Conservation (phyloP, 2,797 vertebrate genomes). For the Pterois miles region DNA sequence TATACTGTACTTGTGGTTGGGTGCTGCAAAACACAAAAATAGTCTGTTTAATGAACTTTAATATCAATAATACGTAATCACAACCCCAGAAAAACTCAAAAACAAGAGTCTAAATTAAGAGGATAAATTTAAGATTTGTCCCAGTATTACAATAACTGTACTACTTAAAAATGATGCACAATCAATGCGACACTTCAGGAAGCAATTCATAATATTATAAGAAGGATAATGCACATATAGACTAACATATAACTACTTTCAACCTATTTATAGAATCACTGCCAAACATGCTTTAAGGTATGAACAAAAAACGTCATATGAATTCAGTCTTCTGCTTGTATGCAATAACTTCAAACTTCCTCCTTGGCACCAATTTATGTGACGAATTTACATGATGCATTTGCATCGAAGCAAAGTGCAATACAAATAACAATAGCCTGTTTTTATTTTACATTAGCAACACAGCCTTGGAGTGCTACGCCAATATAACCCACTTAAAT, state of each 20-base stretch:
- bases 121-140: background rate
- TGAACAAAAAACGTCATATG: background rate
- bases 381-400: constrained; percentile 10
- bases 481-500: background rate
- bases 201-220: background rate
- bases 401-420: constrained; percentile 2
- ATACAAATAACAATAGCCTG: background rate
- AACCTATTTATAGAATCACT: background rate
- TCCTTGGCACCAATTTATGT: constrained; percentile 15
- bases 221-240: background rate
- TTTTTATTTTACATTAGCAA: background rate
- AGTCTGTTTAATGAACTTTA: background rate
- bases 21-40: background rate
- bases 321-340: background rate
- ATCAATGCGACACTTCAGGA: background rate
- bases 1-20: background rate
- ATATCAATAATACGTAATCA: background rate
- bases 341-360: constrained; percentile 13
- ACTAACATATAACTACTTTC: background rate
- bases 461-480: background rate
- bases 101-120: too few relatives aligned
- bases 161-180: background rate
- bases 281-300: background rate
- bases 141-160: background rate
- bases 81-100: too few relatives aligned